Conservation (phyloP, 2,113 vertebrate species). For the Heteronetta atricapilla region DNA sequence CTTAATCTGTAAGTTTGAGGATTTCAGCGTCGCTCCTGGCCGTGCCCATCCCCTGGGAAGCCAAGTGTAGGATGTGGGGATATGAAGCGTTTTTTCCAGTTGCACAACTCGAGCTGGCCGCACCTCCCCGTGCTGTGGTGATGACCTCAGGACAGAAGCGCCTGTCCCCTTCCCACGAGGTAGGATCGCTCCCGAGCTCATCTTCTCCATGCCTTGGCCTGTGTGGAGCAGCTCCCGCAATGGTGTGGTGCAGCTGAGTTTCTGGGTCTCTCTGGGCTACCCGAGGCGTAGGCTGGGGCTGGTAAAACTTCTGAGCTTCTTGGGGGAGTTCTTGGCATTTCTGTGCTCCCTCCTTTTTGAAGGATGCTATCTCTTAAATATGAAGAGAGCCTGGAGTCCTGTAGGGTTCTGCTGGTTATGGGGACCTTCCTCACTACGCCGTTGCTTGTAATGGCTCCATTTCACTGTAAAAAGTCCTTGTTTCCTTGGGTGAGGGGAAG, state of each 20-base stretch:
- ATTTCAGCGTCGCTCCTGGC: not conserved
- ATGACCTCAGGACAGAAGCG: conserved; percentile 57
- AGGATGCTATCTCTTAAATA: not conserved
- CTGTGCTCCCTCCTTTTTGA: not conserved
- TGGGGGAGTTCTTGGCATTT: not conserved
- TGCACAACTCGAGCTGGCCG: conserved; percentile 60
- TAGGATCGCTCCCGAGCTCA: not conserved
- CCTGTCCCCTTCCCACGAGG: not conserved
- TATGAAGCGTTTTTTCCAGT: conserved; percentile 65
- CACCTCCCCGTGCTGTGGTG: conserved; percentile 66
- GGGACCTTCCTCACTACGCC: not conserved
- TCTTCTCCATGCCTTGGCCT: not conserved
- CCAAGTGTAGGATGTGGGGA: conserved; percentile 22
- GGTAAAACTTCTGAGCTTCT: not conserved
- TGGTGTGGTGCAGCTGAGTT: rapidly evolving
- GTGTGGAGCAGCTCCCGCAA: not conserved
- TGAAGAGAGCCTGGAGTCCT: not conserved
- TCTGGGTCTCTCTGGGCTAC: not conserved
- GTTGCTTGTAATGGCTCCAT: not conserved
- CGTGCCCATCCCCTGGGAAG: conserved; percentile 8
- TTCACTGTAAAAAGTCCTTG: not conserved
- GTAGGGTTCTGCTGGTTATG: not conserved
- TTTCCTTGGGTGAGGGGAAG: not conserved
- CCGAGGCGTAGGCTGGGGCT: not conserved
- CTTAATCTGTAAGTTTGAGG: not conserved